These are phyloP conservation scores for Oreortyx pictus DNA, from an alignment of 2,797 vertebrate genomes.

Conservation along the genomic window DNA sequence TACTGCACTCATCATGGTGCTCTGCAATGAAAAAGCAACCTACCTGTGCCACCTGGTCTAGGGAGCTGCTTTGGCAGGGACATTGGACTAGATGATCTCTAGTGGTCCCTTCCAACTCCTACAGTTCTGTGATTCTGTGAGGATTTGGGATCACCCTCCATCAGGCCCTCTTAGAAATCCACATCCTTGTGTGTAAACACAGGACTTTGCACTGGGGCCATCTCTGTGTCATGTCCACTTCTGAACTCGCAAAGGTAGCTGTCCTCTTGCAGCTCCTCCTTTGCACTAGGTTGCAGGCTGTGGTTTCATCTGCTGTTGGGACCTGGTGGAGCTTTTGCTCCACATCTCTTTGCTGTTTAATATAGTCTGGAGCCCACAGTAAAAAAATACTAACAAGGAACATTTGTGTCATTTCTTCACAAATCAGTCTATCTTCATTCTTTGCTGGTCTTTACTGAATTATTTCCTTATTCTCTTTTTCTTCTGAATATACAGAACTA, in stretches of 20 bases:
- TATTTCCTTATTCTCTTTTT: not conserved
- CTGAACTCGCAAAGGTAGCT: not conserved
- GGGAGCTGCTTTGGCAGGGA: not conserved
- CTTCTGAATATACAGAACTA: not conserved
- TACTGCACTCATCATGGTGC: not conserved
- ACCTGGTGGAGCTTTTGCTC: not conserved
- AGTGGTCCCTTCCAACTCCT: too few relatives aligned
- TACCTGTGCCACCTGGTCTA: too few relatives aligned
- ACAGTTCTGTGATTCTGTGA: too few relatives aligned
- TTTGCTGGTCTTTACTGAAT: not conserved
- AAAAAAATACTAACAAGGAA: not conserved
- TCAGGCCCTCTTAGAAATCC: not conserved
- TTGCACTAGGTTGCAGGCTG: rapidly evolving
- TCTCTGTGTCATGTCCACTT: not conserved
- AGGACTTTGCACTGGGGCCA: not conserved
- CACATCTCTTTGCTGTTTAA: not conserved
- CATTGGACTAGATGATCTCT: too few relatives aligned
- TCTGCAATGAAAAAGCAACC: not conserved
- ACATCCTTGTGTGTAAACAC: not conserved
- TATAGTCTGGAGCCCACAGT: not conserved
- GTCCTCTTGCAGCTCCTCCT: not conserved
- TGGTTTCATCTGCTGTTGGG: not conserved
- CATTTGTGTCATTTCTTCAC: not conserved
- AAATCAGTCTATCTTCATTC: not conserved
- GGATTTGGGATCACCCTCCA: not conserved